A percentile compares a stretch with the other conserved stretches of the same genome.
These are phyloP conservation scores for Diploptera punctata DNA, from an alignment of 2,888 invertebrate genomes.

Conservation along the genomic window DNA sequence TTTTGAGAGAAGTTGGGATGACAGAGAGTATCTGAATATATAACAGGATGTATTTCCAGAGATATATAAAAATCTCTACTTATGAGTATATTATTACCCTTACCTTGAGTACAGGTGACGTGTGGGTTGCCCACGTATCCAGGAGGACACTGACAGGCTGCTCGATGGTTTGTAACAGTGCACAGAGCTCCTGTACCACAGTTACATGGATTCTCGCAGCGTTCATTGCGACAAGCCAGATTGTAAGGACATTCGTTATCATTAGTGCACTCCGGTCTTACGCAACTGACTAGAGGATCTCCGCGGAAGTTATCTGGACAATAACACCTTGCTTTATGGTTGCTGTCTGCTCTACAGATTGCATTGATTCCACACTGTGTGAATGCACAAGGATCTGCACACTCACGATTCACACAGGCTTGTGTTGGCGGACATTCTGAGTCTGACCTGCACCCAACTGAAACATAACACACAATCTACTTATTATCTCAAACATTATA, in stretches of 20 bases:
- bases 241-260: conserved; percentile 81
- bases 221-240: conserved; percentile 78
- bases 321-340: conserved; percentile 80
- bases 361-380: conserved; percentile 83
- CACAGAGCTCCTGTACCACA: conserved; percentile 83
- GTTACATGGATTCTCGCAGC: conserved; percentile 84
- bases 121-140: conserved; percentile 82
- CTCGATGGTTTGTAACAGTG: conserved; percentile 75
- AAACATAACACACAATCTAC: no score
- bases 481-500: no score
- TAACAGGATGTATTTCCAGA: neutral
- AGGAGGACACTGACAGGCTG: conserved; percentile 82
- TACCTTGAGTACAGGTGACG: conserved; percentile 68
- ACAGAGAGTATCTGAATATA: no score
- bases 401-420: conserved; percentile 82
- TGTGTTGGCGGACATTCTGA: conserved; percentile 83
- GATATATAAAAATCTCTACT: conserved; percentile 20
- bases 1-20: no score
- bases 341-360: conserved; percentile 75
- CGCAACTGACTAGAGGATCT: conserved; percentile 79
- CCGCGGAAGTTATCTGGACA: conserved; percentile 79
- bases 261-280: conserved; percentile 75
- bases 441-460: conserved; percentile 85
- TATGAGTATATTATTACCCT: conserved; percentile 44
- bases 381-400: conserved; percentile 78